Evolutionary conservation across 1,140 invertebrate species (phyloP), one percentile per base, ranked within the genome.

Genomic region (Yoshiicerus persimilis): DNA sequence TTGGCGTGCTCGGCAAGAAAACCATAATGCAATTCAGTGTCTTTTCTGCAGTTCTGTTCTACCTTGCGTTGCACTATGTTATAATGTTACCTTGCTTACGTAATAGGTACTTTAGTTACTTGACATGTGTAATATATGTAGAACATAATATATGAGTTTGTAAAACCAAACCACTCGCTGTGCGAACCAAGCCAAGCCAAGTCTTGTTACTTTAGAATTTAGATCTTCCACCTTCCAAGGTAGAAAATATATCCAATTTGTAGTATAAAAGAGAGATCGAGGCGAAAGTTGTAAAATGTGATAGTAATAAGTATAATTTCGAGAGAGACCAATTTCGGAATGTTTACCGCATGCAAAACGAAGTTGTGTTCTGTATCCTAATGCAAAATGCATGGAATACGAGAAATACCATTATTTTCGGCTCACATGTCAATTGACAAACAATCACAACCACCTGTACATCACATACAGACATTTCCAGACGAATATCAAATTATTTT

Each of bases 371-470:
- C n/a, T n/a, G n/a, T n/a, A n/a, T n/a, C n/a, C n/a, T n/a, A n/a
- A n/a, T n/a, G n/a, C n/a, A n/a, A n/a, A n/a, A n/a, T n/a, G n/a
- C 13, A 30, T 10, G 13, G 25, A 66, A 62, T 11, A 62, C 6
- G 4, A 2, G 8, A 1, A n/a, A 23, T 62, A 23, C 56, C 20
- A 62, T 25, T 30, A 66, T 10, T 27, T 66, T 66, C 23, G 11
- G 11, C 13, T 25, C 64, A 25, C 27, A 30, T 30, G 64, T 11
- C 66, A 70, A 70, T 70, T 70, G 66, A 70, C 66, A 70, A 30
- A 70, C 66, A 70, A 70, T 70, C 66, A 70, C 66, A 70, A 70
- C 66, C 66, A 70, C 66, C 66, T 70, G 66, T 70, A 70, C 66
- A 70, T 70, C 25, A 70, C 66, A 16, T 16, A 70, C 66, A 30